A percentile compares a stretch with the other conserved stretches of the same genome.
Evolutionary conservation across 1,140 invertebrate species (phyloP).

Genomic region (Holotrichia oblita): DNA sequence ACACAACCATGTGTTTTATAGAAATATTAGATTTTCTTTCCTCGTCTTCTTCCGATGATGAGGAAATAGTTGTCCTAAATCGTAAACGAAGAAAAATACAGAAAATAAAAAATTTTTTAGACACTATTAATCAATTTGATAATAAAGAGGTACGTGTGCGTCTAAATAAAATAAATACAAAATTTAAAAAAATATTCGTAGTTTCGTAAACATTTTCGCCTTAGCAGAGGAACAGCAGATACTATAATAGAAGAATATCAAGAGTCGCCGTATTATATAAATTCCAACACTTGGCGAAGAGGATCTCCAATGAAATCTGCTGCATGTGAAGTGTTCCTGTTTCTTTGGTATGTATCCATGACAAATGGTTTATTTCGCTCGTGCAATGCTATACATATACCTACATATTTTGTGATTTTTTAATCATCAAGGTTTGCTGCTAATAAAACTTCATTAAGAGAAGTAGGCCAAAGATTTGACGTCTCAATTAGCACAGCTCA

Average conservation of each 20-base stretch:
- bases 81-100: neutral
- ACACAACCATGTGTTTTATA: neutral
- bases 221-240: neutral
- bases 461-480: neutral
- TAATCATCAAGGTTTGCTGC: neutral
- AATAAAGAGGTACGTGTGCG: neutral
- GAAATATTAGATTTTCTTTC: neutral
- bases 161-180: neutral
- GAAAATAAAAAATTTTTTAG: neutral
- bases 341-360: neutral
- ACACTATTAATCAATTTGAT: neutral
- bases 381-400: too few species aligned
- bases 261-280: neutral
- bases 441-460: slow-evolving; percentile 14
- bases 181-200: neutral
- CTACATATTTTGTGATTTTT: too few species aligned
- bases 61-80: too few species aligned
- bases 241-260: neutral
- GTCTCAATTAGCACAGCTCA: neutral
- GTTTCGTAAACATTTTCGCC: neutral
- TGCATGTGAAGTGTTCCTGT: neutral
- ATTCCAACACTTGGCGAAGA: neutral
- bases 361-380: neutral
- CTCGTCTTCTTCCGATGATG: too few species aligned
- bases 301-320: neutral